Percentiles rank a stretch among this genome's conserved stretches.
Evolutionary conservation across 2,113 vertebrate species (phyloP).

Genomic region (Rousettus leschenaultii): DNA sequence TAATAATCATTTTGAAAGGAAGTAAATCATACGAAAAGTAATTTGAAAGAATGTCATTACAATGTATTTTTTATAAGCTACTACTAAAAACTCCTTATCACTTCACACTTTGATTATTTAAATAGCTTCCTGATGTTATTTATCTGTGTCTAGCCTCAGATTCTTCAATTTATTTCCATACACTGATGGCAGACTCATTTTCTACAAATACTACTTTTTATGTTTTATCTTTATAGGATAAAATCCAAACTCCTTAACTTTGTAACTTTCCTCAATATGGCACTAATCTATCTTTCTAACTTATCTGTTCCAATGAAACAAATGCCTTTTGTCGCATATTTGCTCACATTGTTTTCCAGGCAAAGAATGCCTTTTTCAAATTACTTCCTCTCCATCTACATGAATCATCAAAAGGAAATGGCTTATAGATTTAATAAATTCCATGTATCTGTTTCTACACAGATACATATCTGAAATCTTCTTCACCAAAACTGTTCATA

Average conservation of each 20-base stretch:
- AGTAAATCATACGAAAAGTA: neutral
- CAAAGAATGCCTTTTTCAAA: conserved; percentile 9
- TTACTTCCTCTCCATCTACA: neutral
- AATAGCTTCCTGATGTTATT: neutral
- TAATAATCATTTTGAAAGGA: neutral
- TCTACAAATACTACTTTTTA: neutral
- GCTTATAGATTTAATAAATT: conserved; percentile 5
- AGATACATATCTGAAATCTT: neutral
- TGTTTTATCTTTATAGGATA: neutral
- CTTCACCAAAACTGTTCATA: neutral
- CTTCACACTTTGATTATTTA: neutral
- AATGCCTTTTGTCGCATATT: neutral
- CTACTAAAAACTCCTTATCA: neutral
- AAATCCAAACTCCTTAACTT: conserved; percentile 4
- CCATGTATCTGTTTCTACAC: conserved; percentile 4
- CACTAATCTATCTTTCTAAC: neutral
- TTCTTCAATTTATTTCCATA: neutral
- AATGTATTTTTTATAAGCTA: neutral
- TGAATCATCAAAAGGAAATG: conserved; percentile 1
- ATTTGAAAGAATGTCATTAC: neutral
- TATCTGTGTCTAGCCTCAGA: neutral
- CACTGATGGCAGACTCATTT: neutral
- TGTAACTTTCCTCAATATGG: neutral
- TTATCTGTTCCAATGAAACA: conserved; percentile 21
- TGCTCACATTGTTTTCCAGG: neutral